Base-by-base conservation (phyloP, 2,888 invertebrate species). In the Lordiphosa fenestrarum region DNA sequence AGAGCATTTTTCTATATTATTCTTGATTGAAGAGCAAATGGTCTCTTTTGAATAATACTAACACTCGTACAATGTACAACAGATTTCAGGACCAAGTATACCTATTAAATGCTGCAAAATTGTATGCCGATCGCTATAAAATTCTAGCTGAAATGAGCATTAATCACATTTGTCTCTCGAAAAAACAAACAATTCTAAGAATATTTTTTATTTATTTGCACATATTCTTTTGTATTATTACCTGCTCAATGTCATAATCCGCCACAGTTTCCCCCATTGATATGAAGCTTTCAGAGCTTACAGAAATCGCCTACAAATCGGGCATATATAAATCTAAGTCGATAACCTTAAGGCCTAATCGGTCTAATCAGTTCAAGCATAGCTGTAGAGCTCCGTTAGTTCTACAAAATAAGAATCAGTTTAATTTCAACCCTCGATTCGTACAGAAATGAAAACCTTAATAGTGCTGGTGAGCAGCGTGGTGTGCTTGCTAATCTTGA, bases 351-450 rank as follows among this genome's bases (percentile, higher is more conserved):
- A 15, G 30, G 38, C 21, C 30, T 5, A 19, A 44, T 35, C 46
- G 9, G 47, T 37, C 35, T 44, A 19, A 33, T 44, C 36, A 40
- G 50, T 13, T 12, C 7, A 33, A 53, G 25, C 13, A 42, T 35
- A 40, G 51, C 6, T 66, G 58, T 59, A 60, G 48, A 53, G 47
- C 36, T 21, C 12, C 10, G 40, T 15, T 42, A 40, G 4, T 7
- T 47, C 21, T 13, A 41, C 35, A 0, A 19, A n/a, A 2, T 7
- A 4, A 33, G 50, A 58, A 60, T 69, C 66, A 82, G 82, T 84
- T 59, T 6, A 12, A 30, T 46, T 69, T 21, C 13, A 51, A 37
- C 62, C 48, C 5, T 63, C 33, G 12, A 15, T 25, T 55, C 35
- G 71, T 55, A 15, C 25, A 47, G 7, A 40, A 53, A 82, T 77